Conservation (phyloP, 2,113 vertebrate species). For the Rostratula benghalensis region DNA sequence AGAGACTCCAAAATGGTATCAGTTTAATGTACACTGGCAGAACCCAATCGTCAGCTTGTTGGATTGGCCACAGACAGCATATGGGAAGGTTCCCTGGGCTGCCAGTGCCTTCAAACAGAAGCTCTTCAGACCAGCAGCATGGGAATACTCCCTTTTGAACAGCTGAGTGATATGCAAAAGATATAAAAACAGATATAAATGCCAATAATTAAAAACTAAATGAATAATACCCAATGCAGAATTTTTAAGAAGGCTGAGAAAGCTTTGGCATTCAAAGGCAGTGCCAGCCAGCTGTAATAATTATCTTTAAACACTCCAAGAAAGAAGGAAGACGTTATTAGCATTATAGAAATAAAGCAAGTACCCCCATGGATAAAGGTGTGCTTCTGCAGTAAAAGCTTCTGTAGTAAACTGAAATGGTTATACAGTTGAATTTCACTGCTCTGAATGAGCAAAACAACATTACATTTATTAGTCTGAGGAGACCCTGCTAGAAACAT, state of each 20-base stretch:
- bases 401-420: conserved; percentile 27
- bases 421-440: not conserved
- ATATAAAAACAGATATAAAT: conserved; percentile 69
- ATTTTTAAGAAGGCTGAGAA: conserved; percentile 59
- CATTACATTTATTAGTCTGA: conserved; percentile 33
- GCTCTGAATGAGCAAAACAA: conserved; percentile 6
- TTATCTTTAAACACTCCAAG: conserved; percentile 4
- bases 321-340: conserved; percentile 37
- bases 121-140: conserved; percentile 46
- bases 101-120: conserved; percentile 58
- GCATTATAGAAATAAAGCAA: conserved; percentile 35
- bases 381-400: conserved; percentile 5
- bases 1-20: conserved; percentile 51
- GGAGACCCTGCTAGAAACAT: conserved; percentile 18
- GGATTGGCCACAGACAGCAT: conserved; percentile 5
- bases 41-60: conserved; percentile 40
- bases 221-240: conserved; percentile 68
- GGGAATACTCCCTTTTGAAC: conserved; percentile 75
- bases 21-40: conserved; percentile 46
- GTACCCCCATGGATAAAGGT: not conserved
- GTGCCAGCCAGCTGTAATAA: conserved; percentile 42
- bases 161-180: conserved; percentile 70
- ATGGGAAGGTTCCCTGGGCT: conserved; percentile 32
- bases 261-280: conserved; percentile 52
- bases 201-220: conserved; percentile 78